Evolutionary conservation across 2,113 vertebrate species (phyloP), one percentile per base, ranked within the genome.

Genomic region (Alosa alosa): DNA sequence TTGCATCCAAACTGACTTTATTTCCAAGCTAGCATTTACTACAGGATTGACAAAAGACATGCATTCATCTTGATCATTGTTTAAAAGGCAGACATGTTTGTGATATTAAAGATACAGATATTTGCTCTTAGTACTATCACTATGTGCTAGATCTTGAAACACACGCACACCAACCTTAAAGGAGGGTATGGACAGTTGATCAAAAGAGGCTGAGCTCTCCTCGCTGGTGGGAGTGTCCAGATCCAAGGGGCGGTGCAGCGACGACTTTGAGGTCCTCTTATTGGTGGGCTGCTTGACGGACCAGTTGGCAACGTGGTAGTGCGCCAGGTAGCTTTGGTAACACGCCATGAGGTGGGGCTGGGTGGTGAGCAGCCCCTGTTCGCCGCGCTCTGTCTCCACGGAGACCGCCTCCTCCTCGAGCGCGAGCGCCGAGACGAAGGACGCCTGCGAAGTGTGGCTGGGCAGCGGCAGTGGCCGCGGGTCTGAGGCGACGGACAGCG

Each of bases 211-310:
- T 0, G 97, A 96, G 90, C 96, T 98, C 91, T 99, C 98, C 91
- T 99, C 98, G 39, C 97, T 99, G 0, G 98, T 97, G 44, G 98
- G 98, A 0, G 97, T 99, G 89, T 99, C 98, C 9, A 99, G 95
- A 85, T 99, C 98, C 68, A 99, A 93, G 22, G 98, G 98, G 0
- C 98, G 97, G 89, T 99, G 98, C 49, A 99, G 90, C 0, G 98
- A 99, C 46, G 98, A 99, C 86, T 99, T 99, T 13, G 98, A 99
- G 18, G 97, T 99, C 90, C 98, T 97, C 93, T 99, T 99, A 91
- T 98, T 97, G 88, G 97, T 95, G 20, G 98, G 97, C 87, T 99
- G 98, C 90, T 98, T 98, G 64, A 97, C 95, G 0, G 97, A 95
- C 98, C 98, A 99, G 88, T 99, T 99, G 85, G 96, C 94, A 52